Base-by-base conservation (phyloP, 2,113 vertebrate species). In the Apodemus speciosus region DNA sequence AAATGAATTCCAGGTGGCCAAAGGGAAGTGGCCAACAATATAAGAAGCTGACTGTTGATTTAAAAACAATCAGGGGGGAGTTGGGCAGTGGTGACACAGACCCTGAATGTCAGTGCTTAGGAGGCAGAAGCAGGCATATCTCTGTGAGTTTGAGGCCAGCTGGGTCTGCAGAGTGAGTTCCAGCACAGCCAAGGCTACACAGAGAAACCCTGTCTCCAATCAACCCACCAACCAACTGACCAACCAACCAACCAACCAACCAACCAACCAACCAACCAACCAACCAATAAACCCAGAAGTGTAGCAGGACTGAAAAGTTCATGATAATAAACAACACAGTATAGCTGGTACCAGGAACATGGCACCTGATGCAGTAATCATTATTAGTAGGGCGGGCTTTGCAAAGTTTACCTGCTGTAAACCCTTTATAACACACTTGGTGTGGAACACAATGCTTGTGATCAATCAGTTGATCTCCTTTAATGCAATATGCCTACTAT, bases 1-100 rank as follows among this genome's bases (percentile, higher is more conserved):
- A 88, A 97, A 91, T 73, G 96, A 97, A 95, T 75, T 96, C 95
- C 79, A 27, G 66, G 88, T 94, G 93, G 97, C 94, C 88, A 87
- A 85, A 97, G 86, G n/a, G 49, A 89, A 96, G 91, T 95, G 93
- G 62, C 1, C 60, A 43, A 43, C 92, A 87, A 93, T 53, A 72
- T 91, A 88, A 80, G 64, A 30, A 75, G 66, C 75, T 94, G 92
- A 96, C 91, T 95, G 64, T 97, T 93, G 94, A 97, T 97, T 97
- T 96, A 95, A 64, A 96, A 95, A 18, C 21, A 11, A 87, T n/a
- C 68, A 8, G 18, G 16, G 68, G 8, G 68, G 35, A 38, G 16
- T n/a, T 69, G 68, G 68, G 16, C 15, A 69, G 35, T 38, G 35
- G 16, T 20, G 35, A 6, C 35, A 69, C 35, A 38, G 35, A 69